Base-by-base conservation (phyloP, 2,888 invertebrate genomes). In the Erebia ligea region DNA sequence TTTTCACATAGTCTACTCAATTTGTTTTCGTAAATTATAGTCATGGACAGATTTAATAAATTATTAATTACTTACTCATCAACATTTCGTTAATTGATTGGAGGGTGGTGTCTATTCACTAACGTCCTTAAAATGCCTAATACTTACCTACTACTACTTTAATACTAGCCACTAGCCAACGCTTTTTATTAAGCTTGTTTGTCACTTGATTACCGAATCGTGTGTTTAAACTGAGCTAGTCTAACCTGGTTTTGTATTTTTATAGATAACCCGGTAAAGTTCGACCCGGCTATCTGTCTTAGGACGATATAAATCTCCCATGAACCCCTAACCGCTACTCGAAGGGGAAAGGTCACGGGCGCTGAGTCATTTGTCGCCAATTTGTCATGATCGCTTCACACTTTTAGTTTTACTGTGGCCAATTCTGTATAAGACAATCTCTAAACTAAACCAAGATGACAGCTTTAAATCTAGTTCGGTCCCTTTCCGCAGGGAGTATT, bases 261-360 rank as follows among this genome's bases (percentile, higher is more conserved):
- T 67, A 63, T 58, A 25, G 45, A 64, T 64, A 68, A 66, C 61
- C 45, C 56, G 21, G 80, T 81, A 82, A 81, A 80, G 78, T 64
- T 68, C 70, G 73, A 69, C 66, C 73, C 71, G 70, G 76, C 77
- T 75, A 82, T 83, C 78, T 80, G 76, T 84, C 84, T 82, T 79
- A 67, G 68, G 62, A 74, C 73, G 81, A 81, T 85, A 85, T 80
- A 82, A 83, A 85, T 85, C 83, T 79, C 25, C 66, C 25, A 59
- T 68, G 52, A 66, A 59, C 42, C 48, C 68, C 67, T 34, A 66
- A 50, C 69, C 69, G 73, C 69, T 71, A 72, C 62, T 65, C 48
- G 50, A 68, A 72, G 65, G 66, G 58, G 61, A 74, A 72, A 71
- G 69, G 69, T 75, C 78, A 77, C 78, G 76, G 54, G 40, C 21